A percentile compares a stretch with the other conserved stretches of the same genome.
Evolutionary conservation across 2,113 vertebrate species (phyloP).

Genomic region (Pterocles orientalis): DNA sequence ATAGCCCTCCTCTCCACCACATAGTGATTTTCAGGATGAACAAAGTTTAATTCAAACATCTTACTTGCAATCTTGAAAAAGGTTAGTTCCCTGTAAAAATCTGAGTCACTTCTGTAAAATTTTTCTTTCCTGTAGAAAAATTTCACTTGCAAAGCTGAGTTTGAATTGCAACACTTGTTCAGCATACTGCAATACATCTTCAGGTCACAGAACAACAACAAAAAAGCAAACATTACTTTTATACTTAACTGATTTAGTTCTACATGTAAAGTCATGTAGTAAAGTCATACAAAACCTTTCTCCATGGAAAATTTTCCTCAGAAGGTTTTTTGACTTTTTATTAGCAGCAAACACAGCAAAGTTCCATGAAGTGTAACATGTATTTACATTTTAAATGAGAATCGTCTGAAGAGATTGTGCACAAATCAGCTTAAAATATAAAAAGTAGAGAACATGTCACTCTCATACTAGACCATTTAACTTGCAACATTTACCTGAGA

Average conservation of each 20-base stretch:
- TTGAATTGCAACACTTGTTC: not conserved
- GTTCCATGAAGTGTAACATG: not conserved
- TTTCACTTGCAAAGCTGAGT: not conserved
- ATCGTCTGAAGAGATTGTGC: not conserved
- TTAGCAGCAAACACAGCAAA: not conserved
- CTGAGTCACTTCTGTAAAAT: not conserved
- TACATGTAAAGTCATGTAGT: not conserved
- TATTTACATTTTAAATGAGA: not conserved
- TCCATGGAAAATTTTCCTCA: not conserved
- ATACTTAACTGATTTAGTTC: not conserved
- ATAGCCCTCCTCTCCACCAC: not conserved
- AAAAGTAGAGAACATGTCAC: not conserved
- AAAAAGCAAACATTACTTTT: not conserved
- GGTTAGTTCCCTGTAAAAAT: not conserved
- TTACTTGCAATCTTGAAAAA: constrained; percentile 4
- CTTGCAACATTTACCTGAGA: not conserved
- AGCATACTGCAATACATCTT: not conserved
- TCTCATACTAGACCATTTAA: not conserved
- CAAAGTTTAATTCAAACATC: constrained; percentile 10
- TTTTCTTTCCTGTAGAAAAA: not conserved
- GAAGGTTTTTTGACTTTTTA: not conserved
- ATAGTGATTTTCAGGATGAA: not conserved
- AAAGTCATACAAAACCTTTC: not conserved
- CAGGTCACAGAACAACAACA: not conserved
- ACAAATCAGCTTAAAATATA: not conserved